A percentile compares a stretch with the other conserved stretches of the same genome.
phyloP scores from a whole-genome alignment of 2,113 vertebrate species.

The Terrapene triunguis region DNA sequence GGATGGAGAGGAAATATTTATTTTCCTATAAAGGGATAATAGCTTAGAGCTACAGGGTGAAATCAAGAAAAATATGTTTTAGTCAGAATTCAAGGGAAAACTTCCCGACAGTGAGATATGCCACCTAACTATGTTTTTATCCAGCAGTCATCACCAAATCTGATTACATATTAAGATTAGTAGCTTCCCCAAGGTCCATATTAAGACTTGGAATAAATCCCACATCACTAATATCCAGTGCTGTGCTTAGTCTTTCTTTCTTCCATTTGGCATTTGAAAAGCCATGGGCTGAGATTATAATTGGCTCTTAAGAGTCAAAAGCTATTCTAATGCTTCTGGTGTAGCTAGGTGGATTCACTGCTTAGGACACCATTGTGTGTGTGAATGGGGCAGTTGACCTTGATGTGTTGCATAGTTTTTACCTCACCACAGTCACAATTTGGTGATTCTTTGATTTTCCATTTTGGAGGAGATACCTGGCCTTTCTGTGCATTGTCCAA shows the following conservation, averaged over 20 bases:
- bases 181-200: background rate
- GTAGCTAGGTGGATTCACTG: no score
- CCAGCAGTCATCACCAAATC: background rate
- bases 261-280: no score
- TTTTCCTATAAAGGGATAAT: background rate
- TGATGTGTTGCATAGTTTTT: no score
- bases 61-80: background rate
- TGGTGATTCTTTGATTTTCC: no score
- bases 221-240: background rate
- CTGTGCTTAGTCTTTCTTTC: background rate
- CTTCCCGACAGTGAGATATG: background rate
- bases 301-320: no score
- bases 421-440: no score
- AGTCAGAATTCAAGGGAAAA: background rate
- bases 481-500: no score
- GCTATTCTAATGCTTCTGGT: no score
- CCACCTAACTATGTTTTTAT: background rate
- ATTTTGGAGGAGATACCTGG: no score
- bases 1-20: background rate
- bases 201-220: background rate
- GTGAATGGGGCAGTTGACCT: no score
- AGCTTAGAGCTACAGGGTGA: background rate
- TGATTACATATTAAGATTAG: fast-evolving
- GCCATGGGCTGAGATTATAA: no score
- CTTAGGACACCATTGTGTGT: no score